phyloP scores from a whole-genome alignment of 2,113 vertebrate genomes.

The Erythrolamprus reginae region DNA sequence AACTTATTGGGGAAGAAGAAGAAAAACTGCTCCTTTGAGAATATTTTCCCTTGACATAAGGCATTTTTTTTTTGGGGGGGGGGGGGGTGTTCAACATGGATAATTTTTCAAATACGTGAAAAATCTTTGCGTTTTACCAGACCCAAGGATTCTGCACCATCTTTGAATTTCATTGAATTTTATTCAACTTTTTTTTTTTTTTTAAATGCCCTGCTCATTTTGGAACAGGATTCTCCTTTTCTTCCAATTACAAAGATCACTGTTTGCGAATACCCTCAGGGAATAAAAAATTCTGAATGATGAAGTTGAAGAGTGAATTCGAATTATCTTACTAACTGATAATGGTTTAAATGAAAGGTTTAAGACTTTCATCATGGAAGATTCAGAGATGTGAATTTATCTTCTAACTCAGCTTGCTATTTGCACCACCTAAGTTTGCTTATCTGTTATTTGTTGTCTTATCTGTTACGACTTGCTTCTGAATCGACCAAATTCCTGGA shows the following conservation, averaged over 20 bases:
- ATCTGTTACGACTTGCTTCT: background rate
- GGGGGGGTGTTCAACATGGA: background rate
- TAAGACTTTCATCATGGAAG: background rate
- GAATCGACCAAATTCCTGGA: too few species aligned
- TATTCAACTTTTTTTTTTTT: background rate
- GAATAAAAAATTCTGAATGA: background rate
- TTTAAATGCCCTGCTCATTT: background rate
- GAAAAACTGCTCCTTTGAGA: background rate
- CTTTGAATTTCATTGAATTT: background rate
- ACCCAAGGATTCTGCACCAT: background rate
- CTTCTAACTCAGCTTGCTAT: background rate
- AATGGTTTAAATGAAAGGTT: background rate
- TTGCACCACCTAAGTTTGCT: background rate
- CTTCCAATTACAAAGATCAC: background rate
- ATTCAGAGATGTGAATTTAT: background rate
- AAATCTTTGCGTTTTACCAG: background rate
- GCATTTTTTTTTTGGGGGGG: background rate
- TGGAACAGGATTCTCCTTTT: background rate
- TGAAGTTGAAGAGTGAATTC: background rate
- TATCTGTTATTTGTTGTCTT: too few species aligned
- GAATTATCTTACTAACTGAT: background rate
- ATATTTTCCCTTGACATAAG: background rate
- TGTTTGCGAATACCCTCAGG: background rate
- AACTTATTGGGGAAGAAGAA: background rate
- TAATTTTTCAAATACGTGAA: background rate